Percentiles rank a stretch among this genome's conserved stretches.
Evolutionary conservation across 1,140 invertebrate species (phyloP).

Genomic region (roundworm (Caenorhabditis elegans)): WBcel235 BX284603.4:7163501-7164000

Average conservation of each 20-base stretch:
- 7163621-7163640: no score
- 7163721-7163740: background rate
- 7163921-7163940: background rate
- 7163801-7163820: background rate
- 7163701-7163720: background rate
- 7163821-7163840: background rate
- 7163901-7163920: constrained; percentile 3
- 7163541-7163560: constrained; percentile 44
- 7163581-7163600: background rate
- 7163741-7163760: background rate
- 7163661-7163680: background rate
- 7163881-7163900: background rate
- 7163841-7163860: background rate
- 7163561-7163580: constrained; percentile 13
- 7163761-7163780: constrained; percentile 3
- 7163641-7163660: no score
- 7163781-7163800: background rate
- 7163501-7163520: constrained; percentile 37
- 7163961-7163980: background rate
- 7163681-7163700: background rate
- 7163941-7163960: background rate
- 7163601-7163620: background rate
- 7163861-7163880: background rate
- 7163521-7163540: constrained; percentile 18
- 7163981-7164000: background rate